phyloP scores from a whole-genome alignment of 2,113 vertebrate species.

The Colius striatus region DNA sequence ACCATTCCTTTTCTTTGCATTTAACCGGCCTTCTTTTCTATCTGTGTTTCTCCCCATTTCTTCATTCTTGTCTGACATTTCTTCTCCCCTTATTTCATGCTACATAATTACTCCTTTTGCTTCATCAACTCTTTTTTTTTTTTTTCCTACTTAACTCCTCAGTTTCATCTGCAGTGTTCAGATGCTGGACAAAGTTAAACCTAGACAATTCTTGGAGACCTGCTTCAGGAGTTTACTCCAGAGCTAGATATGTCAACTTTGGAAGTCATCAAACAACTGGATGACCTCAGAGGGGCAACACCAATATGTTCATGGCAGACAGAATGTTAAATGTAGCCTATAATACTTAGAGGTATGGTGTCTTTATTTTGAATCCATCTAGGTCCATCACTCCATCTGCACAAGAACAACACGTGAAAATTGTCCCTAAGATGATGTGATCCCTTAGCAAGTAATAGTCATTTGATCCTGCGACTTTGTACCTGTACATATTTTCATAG shows the following conservation, averaged over 20 bases:
- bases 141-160: background rate
- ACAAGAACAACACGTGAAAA: background rate
- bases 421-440: background rate
- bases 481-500: rapidly evolving
- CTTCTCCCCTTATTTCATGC: background rate
- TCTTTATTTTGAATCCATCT: background rate
- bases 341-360: rapidly evolving
- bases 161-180: background rate
- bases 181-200: background rate
- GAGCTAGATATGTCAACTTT: background rate
- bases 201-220: background rate
- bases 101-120: background rate
- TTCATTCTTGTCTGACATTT: background rate
- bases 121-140: background rate
- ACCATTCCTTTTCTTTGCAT: background rate
- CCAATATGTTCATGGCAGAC: background rate
- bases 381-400: background rate
- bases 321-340: rapidly evolving
- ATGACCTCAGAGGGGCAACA: background rate
- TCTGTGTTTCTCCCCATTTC: background rate
- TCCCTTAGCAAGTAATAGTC: rapidly evolving
- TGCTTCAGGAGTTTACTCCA: background rate
- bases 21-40: background rate
- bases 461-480: background rate
- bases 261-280: background rate